Conservation (phyloP, 2,888 invertebrate species). For the Scotopteryx bipunctaria region DNA sequence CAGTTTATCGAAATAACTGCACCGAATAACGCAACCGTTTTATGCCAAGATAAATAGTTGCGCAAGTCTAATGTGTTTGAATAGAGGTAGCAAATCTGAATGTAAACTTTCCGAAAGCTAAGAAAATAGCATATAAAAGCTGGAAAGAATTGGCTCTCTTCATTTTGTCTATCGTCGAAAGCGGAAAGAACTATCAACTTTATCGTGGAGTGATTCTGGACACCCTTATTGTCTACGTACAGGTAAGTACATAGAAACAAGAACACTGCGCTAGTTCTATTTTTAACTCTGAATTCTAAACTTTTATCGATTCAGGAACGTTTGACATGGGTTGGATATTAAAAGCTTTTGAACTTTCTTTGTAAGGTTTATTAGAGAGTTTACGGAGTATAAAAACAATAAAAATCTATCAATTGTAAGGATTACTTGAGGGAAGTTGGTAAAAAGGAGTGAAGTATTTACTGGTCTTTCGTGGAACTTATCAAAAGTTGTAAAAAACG, state of each 20-base stretch:
- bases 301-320: conserved; percentile 55
- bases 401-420: too few species aligned
- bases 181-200: conserved; percentile 77
- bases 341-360: conserved; percentile 51
- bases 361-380: too few species aligned
- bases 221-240: conserved; percentile 76
- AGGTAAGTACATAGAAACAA: conserved; percentile 76
- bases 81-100: conserved; percentile 65
- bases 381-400: too few species aligned
- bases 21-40: conserved; percentile 58
- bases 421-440: conserved; percentile 32
- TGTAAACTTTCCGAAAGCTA: conserved; percentile 73
- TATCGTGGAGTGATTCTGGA: conserved; percentile 75
- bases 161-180: conserved; percentile 81
- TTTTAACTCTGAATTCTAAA: conserved; percentile 70
- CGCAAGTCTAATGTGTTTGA: conserved; percentile 69
- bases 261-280: conserved; percentile 66
- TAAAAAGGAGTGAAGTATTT: conserved; percentile 47
- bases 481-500: conserved; percentile 63
- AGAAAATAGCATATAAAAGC: conserved; percentile 73
- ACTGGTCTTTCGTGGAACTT: conserved; percentile 51
- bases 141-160: conserved; percentile 77
- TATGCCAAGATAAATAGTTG: conserved; percentile 73
- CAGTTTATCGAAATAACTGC: conserved; percentile 65
- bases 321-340: too few species aligned